Evolutionary conservation across 2,888 invertebrate species (phyloP).

Genomic region (Helleia helle): DNA sequence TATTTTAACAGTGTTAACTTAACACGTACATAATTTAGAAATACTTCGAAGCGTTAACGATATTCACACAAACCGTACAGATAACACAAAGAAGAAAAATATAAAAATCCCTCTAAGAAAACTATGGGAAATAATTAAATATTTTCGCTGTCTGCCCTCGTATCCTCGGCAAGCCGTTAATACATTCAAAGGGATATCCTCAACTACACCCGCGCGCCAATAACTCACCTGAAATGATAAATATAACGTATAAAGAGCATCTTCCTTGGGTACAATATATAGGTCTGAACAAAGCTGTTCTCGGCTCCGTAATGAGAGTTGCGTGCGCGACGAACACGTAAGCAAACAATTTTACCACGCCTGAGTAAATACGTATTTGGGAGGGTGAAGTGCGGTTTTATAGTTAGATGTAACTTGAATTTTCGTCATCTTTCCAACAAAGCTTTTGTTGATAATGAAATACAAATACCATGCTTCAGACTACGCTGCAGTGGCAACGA

Average conservation of each 20-base stretch:
- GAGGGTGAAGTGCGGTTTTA: constrained; percentile 56
- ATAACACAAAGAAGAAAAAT: constrained; percentile 3
- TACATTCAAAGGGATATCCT: constrained; percentile 49
- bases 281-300: constrained; percentile 67
- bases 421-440: constrained; percentile 63
- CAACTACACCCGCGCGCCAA: constrained; percentile 43
- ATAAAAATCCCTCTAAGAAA: constrained; percentile 10
- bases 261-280: constrained; percentile 62
- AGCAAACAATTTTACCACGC: constrained; percentile 72
- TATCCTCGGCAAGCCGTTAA: constrained; percentile 25
- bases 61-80: neutral
- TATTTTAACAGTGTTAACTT: too few relatives aligned
- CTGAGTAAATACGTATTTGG: constrained; percentile 71
- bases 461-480: constrained; percentile 62
- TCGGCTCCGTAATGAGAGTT: constrained; percentile 69
- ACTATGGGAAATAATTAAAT: constrained; percentile 17
- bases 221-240: constrained; percentile 67
- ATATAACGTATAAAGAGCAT: constrained; percentile 60
- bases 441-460: constrained; percentile 69
- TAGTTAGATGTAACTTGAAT: constrained; percentile 54
- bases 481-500: constrained; percentile 46
- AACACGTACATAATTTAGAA: too few relatives aligned
- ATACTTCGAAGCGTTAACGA: too few relatives aligned
- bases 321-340: constrained; percentile 73
- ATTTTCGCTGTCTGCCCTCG: constrained; percentile 13